Base-by-base conservation (phyloP, 2,113 vertebrate species). In the Crotalus tigris region DNA sequence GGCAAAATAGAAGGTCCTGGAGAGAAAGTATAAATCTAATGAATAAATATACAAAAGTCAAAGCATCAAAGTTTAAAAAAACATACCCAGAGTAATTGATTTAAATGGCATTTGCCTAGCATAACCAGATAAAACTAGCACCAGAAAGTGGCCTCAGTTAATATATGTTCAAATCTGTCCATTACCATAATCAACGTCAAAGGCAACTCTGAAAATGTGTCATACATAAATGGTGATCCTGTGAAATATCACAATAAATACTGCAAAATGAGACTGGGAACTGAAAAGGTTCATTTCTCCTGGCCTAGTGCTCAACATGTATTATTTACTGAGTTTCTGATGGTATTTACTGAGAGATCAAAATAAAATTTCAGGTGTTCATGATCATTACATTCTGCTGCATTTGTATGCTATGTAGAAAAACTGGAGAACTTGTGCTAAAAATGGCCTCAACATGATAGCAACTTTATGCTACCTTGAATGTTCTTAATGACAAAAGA, bases 301-400 rank as follows among this genome's bases (percentile, higher is more conserved):
- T 51, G 94, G 93, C 94, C 91, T 61, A 94, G 85, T 94, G 44
- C 53, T 91, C 44, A 94, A 26, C 88, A 91, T 90, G 94, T 94
- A 92, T 94, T 93, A 93, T 94, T 93, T 95, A 95, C 46, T 92
- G 91, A 94, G 5, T 9, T 92, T 29, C 29, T 46, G 85, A 54
- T 88, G 58, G n/a, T 33, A 39, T 86, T 61, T 92, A 81, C 58
- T 39, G 93, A 0, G 0, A 96, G 95, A 69, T 90, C 91, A 91
- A 95, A 95, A 0, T 54, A 91, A 59, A 33, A 24, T 94, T 95
- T 69, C 93, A 96, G 51, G 44, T 39, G 88, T 86, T 91, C 93
- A 29, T 91, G 46, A 93, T 89, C 94, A 93, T 29, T 53, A 75
- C 75, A 94, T 90, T 39, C 90, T 24, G 19, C 55, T 17, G 11